Conservation (phyloP, 64 coral and sea anemone species). For the Dendrophyllia cribrosa region DNA sequence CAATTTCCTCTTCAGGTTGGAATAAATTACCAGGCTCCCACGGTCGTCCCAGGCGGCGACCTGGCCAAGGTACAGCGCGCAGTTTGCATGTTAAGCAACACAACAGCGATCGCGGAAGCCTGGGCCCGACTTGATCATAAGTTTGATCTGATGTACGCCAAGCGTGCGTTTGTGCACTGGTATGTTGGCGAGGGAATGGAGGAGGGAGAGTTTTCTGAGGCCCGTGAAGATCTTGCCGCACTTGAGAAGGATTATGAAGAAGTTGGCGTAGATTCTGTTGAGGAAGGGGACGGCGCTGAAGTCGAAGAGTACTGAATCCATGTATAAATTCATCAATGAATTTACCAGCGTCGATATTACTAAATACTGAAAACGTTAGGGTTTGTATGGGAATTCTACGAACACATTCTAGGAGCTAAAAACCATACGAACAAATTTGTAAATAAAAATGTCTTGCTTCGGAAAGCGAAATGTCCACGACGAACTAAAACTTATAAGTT, state of each 20-base stretch:
- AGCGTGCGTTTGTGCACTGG: conserved; percentile 75
- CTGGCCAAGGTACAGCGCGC: conserved; percentile 71
- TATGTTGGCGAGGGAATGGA: conserved; percentile 76
- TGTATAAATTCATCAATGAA: background rate
- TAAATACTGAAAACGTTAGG: background rate
- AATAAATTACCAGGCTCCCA: conserved; percentile 73
- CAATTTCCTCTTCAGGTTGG: conserved; percentile 26
- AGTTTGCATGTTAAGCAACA: conserved; percentile 69
- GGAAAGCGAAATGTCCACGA: no score
- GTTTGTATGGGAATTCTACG: background rate
- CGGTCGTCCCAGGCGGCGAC: conserved; percentile 73
- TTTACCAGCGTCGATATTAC: background rate
- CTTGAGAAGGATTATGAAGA: conserved; percentile 65
- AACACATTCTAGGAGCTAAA: background rate
- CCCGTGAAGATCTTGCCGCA: conserved; percentile 61
- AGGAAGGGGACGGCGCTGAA: background rate
- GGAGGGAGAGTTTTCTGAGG: conserved; percentile 69
- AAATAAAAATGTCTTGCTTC: no score
- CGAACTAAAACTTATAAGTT: no score
- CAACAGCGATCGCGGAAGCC: conserved; percentile 68
- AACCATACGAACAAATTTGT: no score
- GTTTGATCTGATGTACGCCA: conserved; percentile 72
- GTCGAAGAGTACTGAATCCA: conserved; percentile 39
- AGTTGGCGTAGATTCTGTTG: conserved; percentile 39
- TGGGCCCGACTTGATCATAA: conserved; percentile 70